Base-by-base conservation (phyloP, 2,797 vertebrate species). In the Pseudomugil tenellus region DNA sequence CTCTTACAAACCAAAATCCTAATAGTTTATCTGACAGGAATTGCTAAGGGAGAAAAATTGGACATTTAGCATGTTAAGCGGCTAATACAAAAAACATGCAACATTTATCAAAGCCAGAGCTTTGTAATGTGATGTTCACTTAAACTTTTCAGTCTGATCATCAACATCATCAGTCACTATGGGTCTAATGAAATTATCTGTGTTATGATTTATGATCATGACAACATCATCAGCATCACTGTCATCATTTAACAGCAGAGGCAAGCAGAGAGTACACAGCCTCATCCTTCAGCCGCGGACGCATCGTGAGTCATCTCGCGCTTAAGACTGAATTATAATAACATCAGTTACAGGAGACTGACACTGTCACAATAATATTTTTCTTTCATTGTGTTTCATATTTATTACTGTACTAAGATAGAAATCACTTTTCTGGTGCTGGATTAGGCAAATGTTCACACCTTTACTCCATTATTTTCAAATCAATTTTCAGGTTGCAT, bases 131-230 rank as follows among this genome's bases (percentile, higher is more conserved):
- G 57, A 58, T 13, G 32, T 13, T 68, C 62, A 25, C 60, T 66
- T 21, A 34, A 72, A 80, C 57, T 41, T 77, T 67, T 71, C 56
- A 26, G 52, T 63, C 56, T 3, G 37, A 67, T 80, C 64, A 49
- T 61, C 58, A 66, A 53, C 74, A 82, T 59, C 79, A 78, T 87
- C 70, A 58, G 60, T 84, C 78, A 72, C 0, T 0, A 23, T 10
- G 46, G 4, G 23, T 70, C 19, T 76, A 58, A 81, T 66, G 7
- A 31, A 74, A 79, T 86, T 66, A 76, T 54, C 57, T 56, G 41
- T 14, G 29, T 58, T 31, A 2, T 86, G 81, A 86, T 87, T 81
- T 64, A 83, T 46, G 58, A 62, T 60, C 39, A 32, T 58, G 34
- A 49, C 53, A 67, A 39, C 63, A 59, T 69, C 69, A 57, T 77